These are phyloP conservation scores for Lacerta bilineata DNA, from an alignment of 2,797 vertebrate genomes.

Conservation along the genomic window DNA sequence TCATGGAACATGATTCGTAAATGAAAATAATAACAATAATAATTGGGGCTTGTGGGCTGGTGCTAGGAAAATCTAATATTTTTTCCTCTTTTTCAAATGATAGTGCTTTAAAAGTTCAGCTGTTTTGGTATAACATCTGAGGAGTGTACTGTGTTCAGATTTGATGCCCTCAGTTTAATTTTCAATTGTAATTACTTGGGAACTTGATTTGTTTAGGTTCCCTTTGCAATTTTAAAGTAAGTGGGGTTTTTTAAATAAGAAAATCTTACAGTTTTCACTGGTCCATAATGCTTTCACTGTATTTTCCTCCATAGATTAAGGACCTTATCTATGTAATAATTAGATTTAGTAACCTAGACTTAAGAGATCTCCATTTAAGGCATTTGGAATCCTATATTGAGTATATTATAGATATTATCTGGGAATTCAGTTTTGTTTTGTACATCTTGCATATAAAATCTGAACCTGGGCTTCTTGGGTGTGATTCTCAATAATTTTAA, in stretches of 20 bases:
- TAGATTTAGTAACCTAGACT: constrained; percentile 2
- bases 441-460: constrained; percentile 39
- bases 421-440: constrained; percentile 44
- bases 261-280: not conserved
- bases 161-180: not conserved
- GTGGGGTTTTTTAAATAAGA: not conserved
- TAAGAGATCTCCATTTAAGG: constrained; percentile 42
- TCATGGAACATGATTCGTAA: too few species aligned
- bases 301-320: not conserved
- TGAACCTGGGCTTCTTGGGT: not conserved
- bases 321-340: not conserved
- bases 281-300: not conserved
- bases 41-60: not conserved
- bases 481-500: not conserved
- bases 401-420: constrained; percentile 43
- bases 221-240: constrained; percentile 19
- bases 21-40: too few species aligned
- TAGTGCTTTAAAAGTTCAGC: not conserved
- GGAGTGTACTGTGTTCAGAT: not conserved
- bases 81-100: not conserved
- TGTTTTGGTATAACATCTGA: not conserved
- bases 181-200: constrained; percentile 45
- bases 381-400: constrained; percentile 24
- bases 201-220: not conserved
- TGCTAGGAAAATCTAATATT: not conserved